Conservation (phyloP, 2,797 vertebrate genomes). For the Sebastes itinus region DNA sequence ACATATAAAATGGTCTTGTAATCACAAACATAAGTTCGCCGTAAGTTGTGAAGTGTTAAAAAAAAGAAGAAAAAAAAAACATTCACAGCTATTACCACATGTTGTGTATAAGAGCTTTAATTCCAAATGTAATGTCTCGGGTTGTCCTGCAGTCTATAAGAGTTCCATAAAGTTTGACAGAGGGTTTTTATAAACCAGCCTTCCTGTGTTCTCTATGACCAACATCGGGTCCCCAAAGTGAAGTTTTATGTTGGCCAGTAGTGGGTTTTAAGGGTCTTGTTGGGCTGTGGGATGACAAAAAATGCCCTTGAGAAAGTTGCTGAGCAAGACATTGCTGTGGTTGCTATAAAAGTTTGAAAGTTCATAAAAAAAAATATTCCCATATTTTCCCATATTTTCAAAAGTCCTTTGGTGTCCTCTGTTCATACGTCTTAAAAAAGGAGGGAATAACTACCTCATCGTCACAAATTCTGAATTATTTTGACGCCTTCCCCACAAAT, state of each 20-base stretch:
- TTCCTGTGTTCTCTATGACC: constrained; percentile 13
- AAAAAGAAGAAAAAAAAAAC: neutral
- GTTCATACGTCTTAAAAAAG: neutral
- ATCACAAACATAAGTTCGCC: neutral
- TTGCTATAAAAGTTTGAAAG: constrained; percentile 50
- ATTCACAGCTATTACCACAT: neutral
- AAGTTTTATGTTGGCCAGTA: constrained; percentile 22
- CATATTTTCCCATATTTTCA: constrained; percentile 3
- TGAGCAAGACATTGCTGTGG: constrained; percentile 29
- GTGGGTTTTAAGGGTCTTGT: constrained; percentile 28
- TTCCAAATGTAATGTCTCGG: neutral
- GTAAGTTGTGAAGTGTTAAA: neutral
- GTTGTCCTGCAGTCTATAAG: neutral
- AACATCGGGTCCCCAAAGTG: constrained; percentile 13
- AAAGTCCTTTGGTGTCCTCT: constrained; percentile 33
- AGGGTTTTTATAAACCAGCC: constrained; percentile 14
- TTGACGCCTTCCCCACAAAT: neutral
- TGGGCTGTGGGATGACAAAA: constrained; percentile 6
- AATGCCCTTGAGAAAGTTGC: constrained; percentile 54
- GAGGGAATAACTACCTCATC: neutral
- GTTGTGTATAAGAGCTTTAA: neutral
- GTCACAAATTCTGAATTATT: constrained; percentile 21
- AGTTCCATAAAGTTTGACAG: constrained; percentile 5
- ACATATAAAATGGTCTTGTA: neutral
- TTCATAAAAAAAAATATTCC: constrained; percentile 27